Evolutionary conservation across 2,113 vertebrate genomes (phyloP).

Genomic region (Geococcyx californianus): DNA sequence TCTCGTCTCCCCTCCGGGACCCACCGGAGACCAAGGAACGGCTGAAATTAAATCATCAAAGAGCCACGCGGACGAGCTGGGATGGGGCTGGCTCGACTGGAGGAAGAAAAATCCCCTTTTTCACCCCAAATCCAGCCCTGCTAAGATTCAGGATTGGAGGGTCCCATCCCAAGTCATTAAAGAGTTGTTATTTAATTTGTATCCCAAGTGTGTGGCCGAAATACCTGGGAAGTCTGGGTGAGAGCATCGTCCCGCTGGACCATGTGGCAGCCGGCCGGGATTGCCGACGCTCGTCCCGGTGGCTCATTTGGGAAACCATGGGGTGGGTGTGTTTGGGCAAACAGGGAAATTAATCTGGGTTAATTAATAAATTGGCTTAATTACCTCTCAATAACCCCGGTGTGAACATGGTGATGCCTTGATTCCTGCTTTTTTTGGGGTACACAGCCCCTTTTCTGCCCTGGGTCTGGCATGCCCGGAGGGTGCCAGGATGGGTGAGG

Average conservation of each 20-base stretch:
- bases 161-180: not conserved
- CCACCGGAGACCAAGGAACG: not conserved
- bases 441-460: not conserved
- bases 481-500: not conserved
- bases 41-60: slow-evolving; percentile 12
- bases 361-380: slow-evolving; percentile 41
- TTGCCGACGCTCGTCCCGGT: not conserved
- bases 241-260: not conserved
- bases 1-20: not conserved
- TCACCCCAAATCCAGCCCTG: not conserved
- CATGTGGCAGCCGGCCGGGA: not conserved
- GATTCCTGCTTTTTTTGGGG: not conserved
- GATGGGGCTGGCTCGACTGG: not conserved
- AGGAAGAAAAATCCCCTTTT: not conserved
- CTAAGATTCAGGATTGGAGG: too few species aligned
- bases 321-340: not conserved
- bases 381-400: not conserved
- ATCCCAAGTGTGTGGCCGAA: not conserved
- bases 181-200: not conserved
- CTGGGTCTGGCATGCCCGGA: rapidly evolving
- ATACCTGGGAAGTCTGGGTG: not conserved
- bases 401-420: not conserved
- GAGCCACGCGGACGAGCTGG: not conserved
- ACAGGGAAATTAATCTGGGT: slow-evolving; percentile 19
- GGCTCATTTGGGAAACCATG: not conserved